Evolutionary conservation across 2,888 invertebrate species (phyloP).

Genomic region (Brachypalpus laphriformis): DNA sequence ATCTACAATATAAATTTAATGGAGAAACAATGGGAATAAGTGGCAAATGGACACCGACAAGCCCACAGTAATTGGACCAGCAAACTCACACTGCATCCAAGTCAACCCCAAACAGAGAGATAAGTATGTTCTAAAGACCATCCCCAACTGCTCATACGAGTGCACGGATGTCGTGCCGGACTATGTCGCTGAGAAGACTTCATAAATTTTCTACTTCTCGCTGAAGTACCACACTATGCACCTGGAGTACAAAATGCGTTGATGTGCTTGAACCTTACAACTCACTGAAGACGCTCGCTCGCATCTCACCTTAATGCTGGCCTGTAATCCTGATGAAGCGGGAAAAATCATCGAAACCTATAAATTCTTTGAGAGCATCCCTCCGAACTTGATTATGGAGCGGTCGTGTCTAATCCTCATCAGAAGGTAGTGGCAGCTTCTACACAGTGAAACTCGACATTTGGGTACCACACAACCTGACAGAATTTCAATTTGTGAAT

Average conservation of each 20-base stretch:
- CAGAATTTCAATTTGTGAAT: too few relatives aligned
- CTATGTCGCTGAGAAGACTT: conserved; percentile 93
- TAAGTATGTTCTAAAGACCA: conserved; percentile 94
- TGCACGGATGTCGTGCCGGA: conserved; percentile 93
- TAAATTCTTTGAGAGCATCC: conserved; percentile 96
- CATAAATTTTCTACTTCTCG: conserved; percentile 92
- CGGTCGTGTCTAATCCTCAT: conserved; percentile 91
- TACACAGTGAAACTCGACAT: too few relatives aligned
- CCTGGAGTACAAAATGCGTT: conserved; percentile 97
- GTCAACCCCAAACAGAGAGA: conserved; percentile 95
- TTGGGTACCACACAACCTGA: too few relatives aligned
- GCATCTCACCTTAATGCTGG: conserved; percentile 95
- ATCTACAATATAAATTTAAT: too few relatives aligned
- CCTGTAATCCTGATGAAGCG: conserved; percentile 97
- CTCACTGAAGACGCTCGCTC: conserved; percentile 94
- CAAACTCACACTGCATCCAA: conserved; percentile 84
- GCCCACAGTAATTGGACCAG: conserved; percentile 71
- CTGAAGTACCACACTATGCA: conserved; percentile 94
- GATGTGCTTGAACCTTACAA: conserved; percentile 89
- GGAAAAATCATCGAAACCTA: conserved; percentile 97
- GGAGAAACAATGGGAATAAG: too few relatives aligned
- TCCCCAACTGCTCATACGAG: conserved; percentile 94
- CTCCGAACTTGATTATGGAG: conserved; percentile 97
- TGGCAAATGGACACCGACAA: neutral
- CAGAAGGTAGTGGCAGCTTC: too few relatives aligned